Base-by-base conservation (phyloP, 2,797 vertebrate genomes). In the Hydrocynus forskahlii region DNA sequence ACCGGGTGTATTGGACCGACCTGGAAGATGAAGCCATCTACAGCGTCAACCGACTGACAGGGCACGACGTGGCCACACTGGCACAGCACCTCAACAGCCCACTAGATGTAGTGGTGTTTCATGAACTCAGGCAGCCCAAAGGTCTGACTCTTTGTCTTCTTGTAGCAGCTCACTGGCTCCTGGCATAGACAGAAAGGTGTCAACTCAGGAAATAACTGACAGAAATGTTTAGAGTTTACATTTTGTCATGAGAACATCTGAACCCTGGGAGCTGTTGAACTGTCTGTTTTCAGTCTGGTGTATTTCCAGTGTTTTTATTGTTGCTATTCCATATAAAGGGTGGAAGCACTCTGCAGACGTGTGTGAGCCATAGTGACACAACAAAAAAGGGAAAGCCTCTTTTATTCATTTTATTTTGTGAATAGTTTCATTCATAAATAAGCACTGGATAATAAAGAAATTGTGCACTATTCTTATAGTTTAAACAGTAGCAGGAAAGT, bases 11-110 rank as follows among this genome's bases (percentile, higher is more conserved):
- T 88, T 99, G 98, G 98, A 98, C 97, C 1, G 98, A 99, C 88
- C 87, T 98, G 87, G 97, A 98, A 87, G 96, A 97, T 0, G 97
- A 98, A 86, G 97, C 97, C 0, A 99, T 99, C 79, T 99, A 98
- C 93, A 98, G 97, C 0, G 96, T 94, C 72, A 98, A 98, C 91
- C 91, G 97, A 48, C 92, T 98, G 88, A 99, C 94, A 0, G 98
- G 97, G 25, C 88, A 92, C 0, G 96, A 98, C 71, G 94, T 98
- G 86, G 92, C 91, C 0, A 75, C 95, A 81, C 92, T 99, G 73
- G 97, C 97, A 2, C 97, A 98, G 88, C 96, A 99, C 81, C 97
- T 99, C 83, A 97, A 98, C 86, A 98, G 97, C 87, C 97, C 98
- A 0, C 95, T 99, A 60, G 98, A 99, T 84, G 95, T 99, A 14